These are phyloP conservation scores for Botia almorhae DNA, from an alignment of 2,797 vertebrate genomes.

Conservation along the genomic window DNA sequence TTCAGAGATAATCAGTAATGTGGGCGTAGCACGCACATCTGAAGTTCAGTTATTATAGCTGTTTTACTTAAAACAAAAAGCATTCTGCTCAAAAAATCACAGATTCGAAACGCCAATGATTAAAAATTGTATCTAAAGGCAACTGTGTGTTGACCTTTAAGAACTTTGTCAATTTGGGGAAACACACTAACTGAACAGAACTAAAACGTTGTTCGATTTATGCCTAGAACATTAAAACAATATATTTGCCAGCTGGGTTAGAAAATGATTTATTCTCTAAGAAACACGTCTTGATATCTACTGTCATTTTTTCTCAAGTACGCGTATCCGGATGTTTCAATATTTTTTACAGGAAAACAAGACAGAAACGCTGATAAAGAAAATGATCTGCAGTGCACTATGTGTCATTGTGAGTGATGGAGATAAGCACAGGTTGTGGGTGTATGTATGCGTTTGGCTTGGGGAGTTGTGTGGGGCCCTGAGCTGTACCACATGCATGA, in stretches of 20 bases:
- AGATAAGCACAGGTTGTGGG: conserved; percentile 1
- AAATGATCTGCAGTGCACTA: not conserved
- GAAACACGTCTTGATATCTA: not conserved
- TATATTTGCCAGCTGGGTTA: too few species aligned
- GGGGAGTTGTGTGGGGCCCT: not conserved
- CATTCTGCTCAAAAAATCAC: not conserved
- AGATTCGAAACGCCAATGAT: too few species aligned
- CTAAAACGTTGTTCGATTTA: too few species aligned
- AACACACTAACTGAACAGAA: too few species aligned
- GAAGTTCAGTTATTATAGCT: not conserved
- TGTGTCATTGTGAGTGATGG: conserved; percentile 2
- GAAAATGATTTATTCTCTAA: not conserved
- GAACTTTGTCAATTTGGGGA: too few species aligned
- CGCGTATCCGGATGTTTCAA: not conserved
- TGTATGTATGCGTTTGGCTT: conserved; percentile 31
- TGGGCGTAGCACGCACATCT: not conserved
- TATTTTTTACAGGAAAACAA: not conserved
- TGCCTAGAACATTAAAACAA: too few species aligned
- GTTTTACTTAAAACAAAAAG: not conserved
- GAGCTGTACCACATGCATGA: conserved; percentile 11
- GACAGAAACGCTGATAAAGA: not conserved
- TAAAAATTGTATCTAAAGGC: not conserved
- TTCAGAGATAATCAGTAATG: not conserved
- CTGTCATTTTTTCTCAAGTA: not conserved
- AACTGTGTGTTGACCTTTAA: not conserved